Evolutionary conservation across 2,797 vertebrate genomes (phyloP).

Genomic region (Molossus molossus): DNA sequence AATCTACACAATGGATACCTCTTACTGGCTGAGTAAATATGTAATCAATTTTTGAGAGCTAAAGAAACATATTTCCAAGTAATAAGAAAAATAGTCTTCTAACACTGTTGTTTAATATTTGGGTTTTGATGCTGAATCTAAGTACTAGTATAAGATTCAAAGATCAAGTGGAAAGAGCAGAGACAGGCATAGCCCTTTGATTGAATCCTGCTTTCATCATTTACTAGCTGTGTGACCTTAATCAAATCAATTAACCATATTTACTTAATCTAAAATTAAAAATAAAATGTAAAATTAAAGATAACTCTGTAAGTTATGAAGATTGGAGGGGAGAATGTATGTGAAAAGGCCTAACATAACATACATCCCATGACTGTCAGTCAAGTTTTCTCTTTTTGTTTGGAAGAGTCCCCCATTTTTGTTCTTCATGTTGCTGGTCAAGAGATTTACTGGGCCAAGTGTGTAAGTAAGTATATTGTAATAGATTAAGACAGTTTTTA

Average conservation of each 20-base stretch:
- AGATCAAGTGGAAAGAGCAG: background rate
- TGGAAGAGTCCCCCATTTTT: background rate
- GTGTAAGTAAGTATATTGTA: background rate
- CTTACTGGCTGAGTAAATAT: background rate
- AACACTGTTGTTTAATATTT: background rate
- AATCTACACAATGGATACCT: background rate
- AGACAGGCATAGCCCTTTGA: background rate
- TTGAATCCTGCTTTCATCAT: background rate
- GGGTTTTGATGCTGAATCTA: background rate
- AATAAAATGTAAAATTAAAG: constrained; percentile 3
- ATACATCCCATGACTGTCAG: background rate
- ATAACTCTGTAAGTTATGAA: background rate
- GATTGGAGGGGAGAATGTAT: background rate
- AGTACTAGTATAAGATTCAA: background rate
- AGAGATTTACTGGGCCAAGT: background rate
- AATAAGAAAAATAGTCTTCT: background rate
- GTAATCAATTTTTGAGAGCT: background rate
- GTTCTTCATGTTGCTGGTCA: background rate
- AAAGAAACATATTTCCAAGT: constrained; percentile 4
- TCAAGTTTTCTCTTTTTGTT: constrained; percentile 5
- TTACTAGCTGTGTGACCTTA: background rate
- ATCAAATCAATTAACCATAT: background rate
- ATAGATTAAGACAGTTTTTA: background rate
- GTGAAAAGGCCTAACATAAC: background rate
- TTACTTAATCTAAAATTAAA: constrained; percentile 39